Percentiles rank a stretch among this genome's conserved stretches.
Conservation (phyloP, 2,797 vertebrate species). For the Notolabrus celidotus region DNA sequence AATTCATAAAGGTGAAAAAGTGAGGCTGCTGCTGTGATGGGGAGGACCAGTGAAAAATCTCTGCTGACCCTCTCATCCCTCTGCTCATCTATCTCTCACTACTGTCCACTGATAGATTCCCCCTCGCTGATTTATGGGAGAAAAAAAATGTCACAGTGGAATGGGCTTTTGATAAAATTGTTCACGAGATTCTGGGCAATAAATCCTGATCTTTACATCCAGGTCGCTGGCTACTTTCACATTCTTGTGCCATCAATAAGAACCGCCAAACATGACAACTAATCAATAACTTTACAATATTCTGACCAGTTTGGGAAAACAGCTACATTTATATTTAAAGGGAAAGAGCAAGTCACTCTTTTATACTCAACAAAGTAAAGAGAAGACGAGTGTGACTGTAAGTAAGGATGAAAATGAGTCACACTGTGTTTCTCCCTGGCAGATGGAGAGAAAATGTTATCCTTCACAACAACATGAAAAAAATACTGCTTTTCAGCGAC, state of each 20-base stretch:
- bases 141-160: conserved; percentile 98
- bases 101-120: conserved; percentile 98
- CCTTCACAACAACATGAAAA: conserved; percentile 33
- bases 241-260: conserved; percentile 98
- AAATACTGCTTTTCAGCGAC: conserved; percentile 7
- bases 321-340: conserved; percentile 87
- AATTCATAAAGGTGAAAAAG: conserved; percentile 93
- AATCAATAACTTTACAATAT: conserved; percentile 96
- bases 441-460: conserved; percentile 43
- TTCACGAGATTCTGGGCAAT: conserved; percentile 99
- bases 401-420: conserved; percentile 74
- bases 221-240: conserved; percentile 96
- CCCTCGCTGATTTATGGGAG: conserved; percentile 97
- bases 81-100: conserved; percentile 98
- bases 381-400: conserved; percentile 64
- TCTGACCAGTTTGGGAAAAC: conserved; percentile 89
- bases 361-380: conserved; percentile 53
- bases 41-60: conserved; percentile 93
- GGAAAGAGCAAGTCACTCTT: conserved; percentile 69
- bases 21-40: conserved; percentile 90
- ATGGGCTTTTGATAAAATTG: conserved; percentile 99
- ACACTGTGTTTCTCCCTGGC: conserved; percentile 58
- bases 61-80: conserved; percentile 97
- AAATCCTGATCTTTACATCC: conserved; percentile 99
- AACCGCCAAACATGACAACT: conserved; percentile 91